Percentiles rank a stretch among this genome's conserved stretches.
Evolutionary conservation across 2,888 invertebrate genomes (phyloP).

Genomic region (Eupithecia pulchellata): DNA sequence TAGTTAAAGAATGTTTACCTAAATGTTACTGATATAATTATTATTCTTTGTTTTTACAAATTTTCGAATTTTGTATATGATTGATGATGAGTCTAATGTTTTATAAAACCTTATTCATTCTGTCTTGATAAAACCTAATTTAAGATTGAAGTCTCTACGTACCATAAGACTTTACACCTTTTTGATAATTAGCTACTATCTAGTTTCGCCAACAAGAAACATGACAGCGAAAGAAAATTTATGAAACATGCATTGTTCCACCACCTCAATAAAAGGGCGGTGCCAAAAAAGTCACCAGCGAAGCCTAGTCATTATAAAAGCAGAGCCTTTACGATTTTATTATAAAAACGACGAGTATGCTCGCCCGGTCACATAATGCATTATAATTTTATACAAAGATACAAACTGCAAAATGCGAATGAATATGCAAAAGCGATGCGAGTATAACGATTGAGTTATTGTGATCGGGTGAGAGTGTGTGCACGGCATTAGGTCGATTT

Average conservation of each 20-base stretch:
- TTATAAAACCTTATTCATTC: too few species aligned
- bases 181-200: too few species aligned
- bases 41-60: too few species aligned
- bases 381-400: constrained; percentile 86
- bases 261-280: constrained; percentile 10
- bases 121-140: too few species aligned
- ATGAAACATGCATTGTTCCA: constrained; percentile 10
- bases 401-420: constrained; percentile 79
- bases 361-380: constrained; percentile 77
- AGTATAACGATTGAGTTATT: constrained; percentile 82
- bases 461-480: constrained; percentile 67
- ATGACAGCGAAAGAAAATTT: neutral
- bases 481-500: constrained; percentile 42
- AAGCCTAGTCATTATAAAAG: constrained; percentile 29
- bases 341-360: constrained; percentile 42
- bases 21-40: too few species aligned
- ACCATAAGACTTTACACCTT: too few species aligned
- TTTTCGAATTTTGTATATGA: too few species aligned
- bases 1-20: too few species aligned
- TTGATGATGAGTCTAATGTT: too few species aligned
- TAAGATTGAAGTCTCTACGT: too few species aligned
- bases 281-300: constrained; percentile 15
- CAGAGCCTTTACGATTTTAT: constrained; percentile 40
- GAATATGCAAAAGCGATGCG: constrained; percentile 81
- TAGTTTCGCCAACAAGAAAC: neutral